A percentile compares a stretch with the other conserved stretches of the same genome.
Conservation (phyloP, 2,797 vertebrate species). For the Scomberomorus guttatus region DNA sequence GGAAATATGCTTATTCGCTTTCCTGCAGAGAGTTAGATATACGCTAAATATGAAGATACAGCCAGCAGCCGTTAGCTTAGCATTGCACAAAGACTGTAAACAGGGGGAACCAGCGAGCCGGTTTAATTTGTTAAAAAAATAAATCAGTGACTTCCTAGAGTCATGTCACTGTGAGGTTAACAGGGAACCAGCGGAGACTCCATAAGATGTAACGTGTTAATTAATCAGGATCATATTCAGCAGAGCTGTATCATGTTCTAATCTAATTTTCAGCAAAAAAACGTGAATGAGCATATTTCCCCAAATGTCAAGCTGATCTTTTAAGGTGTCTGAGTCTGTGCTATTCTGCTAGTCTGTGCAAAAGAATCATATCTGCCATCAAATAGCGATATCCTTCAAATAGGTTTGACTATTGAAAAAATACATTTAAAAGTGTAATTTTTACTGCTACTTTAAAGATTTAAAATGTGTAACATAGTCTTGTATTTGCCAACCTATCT, state of each 20-base stretch:
- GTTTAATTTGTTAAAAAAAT: too few relatives aligned
- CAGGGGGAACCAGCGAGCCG: too few relatives aligned
- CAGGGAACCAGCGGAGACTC: conserved; percentile 11
- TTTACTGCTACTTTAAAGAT: background rate
- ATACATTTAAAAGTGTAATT: background rate
- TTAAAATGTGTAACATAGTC: background rate
- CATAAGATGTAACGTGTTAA: conserved; percentile 1
- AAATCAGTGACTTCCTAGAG: too few relatives aligned
- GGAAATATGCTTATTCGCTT: background rate
- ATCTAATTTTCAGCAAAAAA: too few relatives aligned
- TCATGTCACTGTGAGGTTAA: conserved; percentile 10
- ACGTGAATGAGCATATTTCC: too few relatives aligned
- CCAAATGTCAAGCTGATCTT: too few relatives aligned
- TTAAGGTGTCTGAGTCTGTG: background rate
- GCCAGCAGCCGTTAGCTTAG: background rate
- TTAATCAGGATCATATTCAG: background rate
- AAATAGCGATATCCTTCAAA: background rate
- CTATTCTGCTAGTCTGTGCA: too few relatives aligned
- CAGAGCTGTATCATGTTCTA: too few relatives aligned
- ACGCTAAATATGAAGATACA: background rate
- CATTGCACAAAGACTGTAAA: background rate
- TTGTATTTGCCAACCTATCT: background rate
- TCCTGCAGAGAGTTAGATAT: background rate
- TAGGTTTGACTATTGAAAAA: background rate
- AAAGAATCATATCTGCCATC: background rate